Evolutionary conservation across 2,797 vertebrate species (phyloP), one percentile per base, ranked within the genome.

Genomic region (Lacerta agilis): DNA sequence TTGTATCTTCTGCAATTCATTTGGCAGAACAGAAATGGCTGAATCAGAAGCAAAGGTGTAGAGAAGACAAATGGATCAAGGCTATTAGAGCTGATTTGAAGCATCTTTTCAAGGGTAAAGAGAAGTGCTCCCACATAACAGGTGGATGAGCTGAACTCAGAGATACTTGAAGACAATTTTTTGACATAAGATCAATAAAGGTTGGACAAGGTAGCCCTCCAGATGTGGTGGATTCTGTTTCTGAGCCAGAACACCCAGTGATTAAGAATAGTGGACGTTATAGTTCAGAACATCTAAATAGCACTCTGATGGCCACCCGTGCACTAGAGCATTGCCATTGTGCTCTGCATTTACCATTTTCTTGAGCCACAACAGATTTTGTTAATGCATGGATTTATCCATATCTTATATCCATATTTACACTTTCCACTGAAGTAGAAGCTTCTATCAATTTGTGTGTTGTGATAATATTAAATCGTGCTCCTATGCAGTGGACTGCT

Each of bases 1-100:
- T 0, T 90, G 27, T 89, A 75, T 88, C 92, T 91, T 76, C 89
- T 75, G 5, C 23, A 79, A 87, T 93, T 92, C 89, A 27, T 93
- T 93, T 92, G 90, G 82, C 79, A 83, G 88, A 91, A 87, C 82
- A 86, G 91, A 94, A 94, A 93, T 94, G 33, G 90, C 92, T 83
- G 87, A 93, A 86, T 45, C 38, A 61, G 49, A 87, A 87, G 36
- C 69, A n/a, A 81, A 87, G 82, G n/a, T n/a, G 10, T 45, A 72
- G 27, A 69, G 61, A 38, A 69, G 29, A 11, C n/a, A 33, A 81
- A 81, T 20, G 11, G 23, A 8, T 81, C 49, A 61, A 87, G 66
- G 3, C 49, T 84, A 43, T 66, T 64, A 84, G 49, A 79, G 55
- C n/a, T 79, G 15, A 49, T 76, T 43, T 18, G 55, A 82, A 33